Percentiles rank a stretch among this genome's conserved stretches.
phyloP scores from a whole-genome alignment of 2,113 vertebrate species.

The Amblyopsis rosae region DNA sequence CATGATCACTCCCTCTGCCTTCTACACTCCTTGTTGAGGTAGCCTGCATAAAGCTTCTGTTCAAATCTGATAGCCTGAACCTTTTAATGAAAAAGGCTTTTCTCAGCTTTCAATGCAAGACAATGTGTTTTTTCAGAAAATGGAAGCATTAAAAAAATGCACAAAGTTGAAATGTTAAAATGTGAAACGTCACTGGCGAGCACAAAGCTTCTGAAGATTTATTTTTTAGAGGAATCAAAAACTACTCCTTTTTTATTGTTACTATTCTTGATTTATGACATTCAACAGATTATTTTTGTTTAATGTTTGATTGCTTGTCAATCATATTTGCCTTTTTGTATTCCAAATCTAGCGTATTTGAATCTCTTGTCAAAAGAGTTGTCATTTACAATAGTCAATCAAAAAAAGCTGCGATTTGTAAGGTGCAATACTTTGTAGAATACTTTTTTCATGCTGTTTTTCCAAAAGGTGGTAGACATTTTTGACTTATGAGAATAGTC shows the following conservation, averaged over 20 bases:
- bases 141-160: conserved; percentile 48
- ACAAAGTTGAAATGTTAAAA: conserved; percentile 58
- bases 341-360: conserved; percentile 67
- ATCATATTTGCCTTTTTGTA: conserved; percentile 75
- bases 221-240: conserved; percentile 48
- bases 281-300: conserved; percentile 41
- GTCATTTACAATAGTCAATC: conserved; percentile 65
- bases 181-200: conserved; percentile 54
- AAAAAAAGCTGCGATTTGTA: conserved; percentile 61
- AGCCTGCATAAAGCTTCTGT: conserved; percentile 14
- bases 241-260: conserved; percentile 30
- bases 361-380: conserved; percentile 54
- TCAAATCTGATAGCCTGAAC: conserved; percentile 4
- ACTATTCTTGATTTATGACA: conserved; percentile 31
- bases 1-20: conserved; percentile 36
- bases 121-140: conserved; percentile 36
- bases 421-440: conserved; percentile 77
- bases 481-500: conserved; percentile 11
- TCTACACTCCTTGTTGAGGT: conserved; percentile 43
- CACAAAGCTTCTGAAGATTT: conserved; percentile 60
- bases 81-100: conserved; percentile 1
- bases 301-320: conserved; percentile 57
- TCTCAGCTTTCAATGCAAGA: conserved; percentile 17
- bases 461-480: conserved; percentile 22
- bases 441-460: conserved; percentile 60